These are phyloP conservation scores for Apogon hyalosoma DNA, from an alignment of 2,797 vertebrate species.

Conservation along the genomic window DNA sequence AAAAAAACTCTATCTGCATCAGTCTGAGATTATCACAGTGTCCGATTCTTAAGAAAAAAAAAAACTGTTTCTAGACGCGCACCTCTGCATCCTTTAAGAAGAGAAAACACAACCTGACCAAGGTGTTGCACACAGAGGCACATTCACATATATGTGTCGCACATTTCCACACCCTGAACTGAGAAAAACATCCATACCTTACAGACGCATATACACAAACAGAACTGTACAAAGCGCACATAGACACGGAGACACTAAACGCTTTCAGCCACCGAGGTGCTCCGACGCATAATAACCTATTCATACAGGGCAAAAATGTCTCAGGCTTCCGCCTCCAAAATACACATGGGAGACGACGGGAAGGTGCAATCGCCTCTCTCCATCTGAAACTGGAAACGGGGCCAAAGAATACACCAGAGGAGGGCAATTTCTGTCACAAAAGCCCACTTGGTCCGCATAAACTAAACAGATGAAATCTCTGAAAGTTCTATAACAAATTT, in stretches of 20 bases:
- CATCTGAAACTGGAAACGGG: slow-evolving; percentile 69
- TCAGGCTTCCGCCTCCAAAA: slow-evolving; percentile 76
- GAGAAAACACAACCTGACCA: slow-evolving; percentile 10
- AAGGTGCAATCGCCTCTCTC: slow-evolving; percentile 65
- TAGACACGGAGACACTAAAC: slow-evolving; percentile 75
- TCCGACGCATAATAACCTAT: slow-evolving; percentile 78
- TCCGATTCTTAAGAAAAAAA: slow-evolving; percentile 1
- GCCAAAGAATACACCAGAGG: slow-evolving; percentile 60
- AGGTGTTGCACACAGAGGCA: slow-evolving; percentile 59
- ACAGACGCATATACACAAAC: slow-evolving; percentile 61
- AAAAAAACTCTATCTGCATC: slow-evolving; percentile 1
- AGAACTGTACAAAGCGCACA: slow-evolving; percentile 76
- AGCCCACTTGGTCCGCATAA: slow-evolving; percentile 11
- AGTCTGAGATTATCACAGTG: slow-evolving; percentile 1
- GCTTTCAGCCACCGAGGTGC: slow-evolving; percentile 75
- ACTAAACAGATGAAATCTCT: neutral
- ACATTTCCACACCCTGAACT: slow-evolving; percentile 59
- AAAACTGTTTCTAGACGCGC: neutral
- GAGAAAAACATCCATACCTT: slow-evolving; percentile 60
- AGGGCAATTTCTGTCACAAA: slow-evolving; percentile 31
- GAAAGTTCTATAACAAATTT: neutral
- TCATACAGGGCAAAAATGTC: slow-evolving; percentile 78
- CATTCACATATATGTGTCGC: slow-evolving; percentile 67
- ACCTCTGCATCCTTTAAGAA: slow-evolving; percentile 1
- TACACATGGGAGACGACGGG: slow-evolving; percentile 70